Evolutionary conservation across 2,888 invertebrate species (phyloP), one percentile per base, ranked within the genome.

Genomic region (Ecliptopera silaceata): DNA sequence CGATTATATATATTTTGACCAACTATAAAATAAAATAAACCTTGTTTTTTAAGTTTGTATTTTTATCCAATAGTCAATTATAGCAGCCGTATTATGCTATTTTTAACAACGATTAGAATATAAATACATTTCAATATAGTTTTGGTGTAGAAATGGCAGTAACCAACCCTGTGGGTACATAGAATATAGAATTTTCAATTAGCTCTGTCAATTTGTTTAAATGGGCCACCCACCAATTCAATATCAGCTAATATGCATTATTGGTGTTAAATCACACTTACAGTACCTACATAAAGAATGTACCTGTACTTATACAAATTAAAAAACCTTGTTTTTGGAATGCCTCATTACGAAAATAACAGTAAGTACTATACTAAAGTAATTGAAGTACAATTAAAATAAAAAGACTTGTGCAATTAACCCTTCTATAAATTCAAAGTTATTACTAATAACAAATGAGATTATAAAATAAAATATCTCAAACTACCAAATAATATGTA

Each of bases 61-160:
- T 41, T 41, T 20, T 12, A n/a, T 20, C 4, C 5, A n/a, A 36
- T 15, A 36, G 15, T 36, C 13, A 15, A 8, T 36, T 2, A 13
- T 36, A 12, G 41, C 41, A 41, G 41, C n/a, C 22, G 12, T 20
- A 20, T 39, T 38, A 39, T 39, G 39, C 39, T 18, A 20, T n/a
- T 41, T 41, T 20, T 34, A 41, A 20, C 3, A 12, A 41, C 41
- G 12, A 8, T 41, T 26, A 26, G 26, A 26, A 18, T n/a, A 11
- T 41, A 18, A 22, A 12, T 22, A 41, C 20, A 4, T 41, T 22
- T 41, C n/a, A 6, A 4, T 22, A 12, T 12, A 41, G 20, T 41
- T 41, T 41, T 20, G 41, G n/a, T 20, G 18, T 41, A 20, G 22
- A 18, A 41, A 41, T 41, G 41, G 22, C 41, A 22, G 41, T 41